phyloP scores from a whole-genome alignment of 2,888 invertebrate genomes.

The Temnothorax rugatulus region DNA sequence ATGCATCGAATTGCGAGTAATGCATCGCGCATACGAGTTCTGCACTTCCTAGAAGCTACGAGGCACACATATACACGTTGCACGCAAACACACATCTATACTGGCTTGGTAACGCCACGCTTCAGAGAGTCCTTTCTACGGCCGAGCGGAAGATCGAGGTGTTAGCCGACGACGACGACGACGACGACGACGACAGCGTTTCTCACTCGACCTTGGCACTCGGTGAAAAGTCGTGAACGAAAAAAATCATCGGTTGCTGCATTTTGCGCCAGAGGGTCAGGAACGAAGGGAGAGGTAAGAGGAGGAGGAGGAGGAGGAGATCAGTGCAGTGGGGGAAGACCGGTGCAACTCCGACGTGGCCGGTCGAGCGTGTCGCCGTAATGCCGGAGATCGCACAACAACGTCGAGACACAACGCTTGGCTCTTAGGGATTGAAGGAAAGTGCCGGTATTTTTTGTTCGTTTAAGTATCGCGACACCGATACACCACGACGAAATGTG shows the following conservation, averaged over 20 bases:
- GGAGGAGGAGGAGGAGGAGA: too few relatives aligned
- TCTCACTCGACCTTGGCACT: constrained; percentile 58
- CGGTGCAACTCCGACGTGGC: constrained; percentile 19
- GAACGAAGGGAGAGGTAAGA: not conserved
- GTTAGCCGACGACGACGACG: constrained; percentile 27
- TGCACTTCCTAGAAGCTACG: constrained; percentile 32
- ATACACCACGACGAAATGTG: not conserved
- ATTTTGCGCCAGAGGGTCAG: constrained; percentile 12
- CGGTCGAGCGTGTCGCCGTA: constrained; percentile 30
- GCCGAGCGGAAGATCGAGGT: constrained; percentile 55
- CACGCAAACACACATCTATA: not conserved
- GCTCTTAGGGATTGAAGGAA: constrained; percentile 1
- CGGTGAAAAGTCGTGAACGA: constrained; percentile 58
- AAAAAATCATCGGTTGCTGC: constrained; percentile 39
- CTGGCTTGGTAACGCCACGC: constrained; percentile 18
- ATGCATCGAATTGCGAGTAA: not conserved
- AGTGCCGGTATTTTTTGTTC: not conserved
- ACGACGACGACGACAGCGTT: constrained; percentile 22
- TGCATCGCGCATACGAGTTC: constrained; percentile 11
- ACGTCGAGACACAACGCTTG: not conserved
- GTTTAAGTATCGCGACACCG: not conserved
- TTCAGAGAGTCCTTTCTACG: constrained; percentile 57
- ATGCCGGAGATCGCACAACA: constrained; percentile 31
- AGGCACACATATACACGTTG: not conserved
- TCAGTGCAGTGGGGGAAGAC: constrained; percentile 28